Conservation (phyloP, 2,888 invertebrate species). For the Chorisops tibialis region DNA sequence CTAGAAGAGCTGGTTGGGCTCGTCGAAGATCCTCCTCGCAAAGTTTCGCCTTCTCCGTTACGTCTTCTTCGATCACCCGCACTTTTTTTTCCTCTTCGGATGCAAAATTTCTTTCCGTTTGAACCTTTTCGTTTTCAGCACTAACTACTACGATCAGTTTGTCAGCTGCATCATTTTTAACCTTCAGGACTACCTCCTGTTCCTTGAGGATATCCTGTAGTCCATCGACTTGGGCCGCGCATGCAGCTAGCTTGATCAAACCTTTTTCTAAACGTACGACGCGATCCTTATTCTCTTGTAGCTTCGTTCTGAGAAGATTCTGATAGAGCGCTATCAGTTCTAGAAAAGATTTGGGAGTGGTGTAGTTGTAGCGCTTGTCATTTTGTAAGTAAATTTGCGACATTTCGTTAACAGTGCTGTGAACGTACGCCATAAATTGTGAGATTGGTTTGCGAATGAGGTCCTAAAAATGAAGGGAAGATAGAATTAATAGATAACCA, state of each 20-base stretch:
- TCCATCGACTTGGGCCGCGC: constrained; percentile 80
- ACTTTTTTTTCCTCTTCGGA: constrained; percentile 88
- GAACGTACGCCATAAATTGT: constrained; percentile 86
- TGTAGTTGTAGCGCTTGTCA: constrained; percentile 90
- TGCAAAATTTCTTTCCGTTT: constrained; percentile 76
- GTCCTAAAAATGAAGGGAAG: constrained; percentile 44
- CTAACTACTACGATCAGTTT: constrained; percentile 81
- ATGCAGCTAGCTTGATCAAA: constrained; percentile 79
- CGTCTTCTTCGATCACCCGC: constrained; percentile 82
- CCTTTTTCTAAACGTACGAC: constrained; percentile 82
- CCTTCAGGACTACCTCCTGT: constrained; percentile 79
- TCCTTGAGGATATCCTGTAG: constrained; percentile 67
- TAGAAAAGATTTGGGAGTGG: constrained; percentile 92
- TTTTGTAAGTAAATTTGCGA: constrained; percentile 76
- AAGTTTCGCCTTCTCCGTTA: constrained; percentile 76
- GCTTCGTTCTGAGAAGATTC: constrained; percentile 67
- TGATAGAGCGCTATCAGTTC: constrained; percentile 84
- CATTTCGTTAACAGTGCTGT: constrained; percentile 82
- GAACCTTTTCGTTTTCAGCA: constrained; percentile 87
- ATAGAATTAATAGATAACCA: too few species aligned
- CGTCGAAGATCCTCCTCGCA: constrained; percentile 86
- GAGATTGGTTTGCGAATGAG: constrained; percentile 65
- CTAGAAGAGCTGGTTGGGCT: constrained; percentile 86
- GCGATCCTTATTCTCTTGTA: constrained; percentile 67
- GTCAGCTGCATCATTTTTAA: constrained; percentile 87